Evolutionary conservation across 2,888 invertebrate species (phyloP), one percentile per base, ranked within the genome.

Genomic region (Rhynchonema sp.): DNA sequence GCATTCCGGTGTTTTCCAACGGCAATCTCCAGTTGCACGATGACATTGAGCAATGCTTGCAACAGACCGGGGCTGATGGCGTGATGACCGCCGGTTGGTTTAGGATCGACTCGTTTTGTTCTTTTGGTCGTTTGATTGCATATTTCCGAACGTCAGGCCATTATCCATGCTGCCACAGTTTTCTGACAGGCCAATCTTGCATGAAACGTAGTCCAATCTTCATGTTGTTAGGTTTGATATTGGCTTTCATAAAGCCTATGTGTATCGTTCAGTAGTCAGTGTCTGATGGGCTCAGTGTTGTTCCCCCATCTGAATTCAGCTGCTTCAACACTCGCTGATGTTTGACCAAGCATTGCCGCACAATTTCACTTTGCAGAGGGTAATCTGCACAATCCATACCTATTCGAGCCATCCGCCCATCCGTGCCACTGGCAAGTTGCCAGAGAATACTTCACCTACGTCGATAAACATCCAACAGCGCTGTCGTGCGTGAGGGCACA

Each of bases 1-100:
- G 81, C 63, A 84, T 98, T 69, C 96, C 98, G 22, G 87, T 98
- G 70, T 83, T 96, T 73, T 91, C 94, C 29, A 98, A 98, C 79
- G 96, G 98, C 23, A 98, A 98, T 73, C 88, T 98, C 66, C 89
- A 94, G 74, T 86, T 85, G 68, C 74, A 87, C 66, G 82, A 84
- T 69, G 96, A 98, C 79, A 82, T 88, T 1, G 77, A 84, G 60
- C 79, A 83, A 64, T 98, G 96, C 74, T 75, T 96, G 58, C 77
- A 81, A 60, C 84, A 82, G 68, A 96, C 94, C 0, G 84, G 84
- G 30, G 91, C 84, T 0, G 90, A 78, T 60, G 79, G 78, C 2
- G 76, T 80, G 0, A 80, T 80, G 79, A 73, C 74, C 59, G 80
- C 79, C 62, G 77, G 76, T 76, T 65, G 60, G 57, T 58, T 1